These are phyloP conservation scores for Butorides virescens DNA, from an alignment of 2,113 vertebrate genomes.

Conservation along the genomic window DNA sequence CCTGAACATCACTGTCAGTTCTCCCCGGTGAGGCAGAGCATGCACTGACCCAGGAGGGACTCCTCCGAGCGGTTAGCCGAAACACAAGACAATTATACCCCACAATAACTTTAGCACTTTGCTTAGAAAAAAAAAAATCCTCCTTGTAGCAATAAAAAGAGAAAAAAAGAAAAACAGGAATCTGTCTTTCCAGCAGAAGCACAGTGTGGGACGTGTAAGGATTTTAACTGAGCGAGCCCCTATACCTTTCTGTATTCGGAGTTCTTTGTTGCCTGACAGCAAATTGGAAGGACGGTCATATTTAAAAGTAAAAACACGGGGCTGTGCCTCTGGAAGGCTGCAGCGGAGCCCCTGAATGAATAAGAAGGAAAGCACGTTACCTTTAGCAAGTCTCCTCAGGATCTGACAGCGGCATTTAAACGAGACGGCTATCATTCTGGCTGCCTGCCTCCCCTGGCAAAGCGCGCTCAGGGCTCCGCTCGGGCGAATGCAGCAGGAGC, in stretches of 20 bases:
- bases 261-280: slow-evolving; percentile 75
- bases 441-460: slow-evolving; percentile 71
- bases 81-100: slow-evolving; percentile 41
- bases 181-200: not conserved
- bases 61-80: slow-evolving; percentile 10
- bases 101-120: slow-evolving; percentile 64
- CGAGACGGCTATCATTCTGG: slow-evolving; percentile 98
- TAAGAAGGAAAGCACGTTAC: slow-evolving; percentile 79
- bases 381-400: slow-evolving; percentile 95
- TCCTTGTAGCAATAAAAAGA: not conserved
- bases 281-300: slow-evolving; percentile 47
- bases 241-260: slow-evolving; percentile 33
- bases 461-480: slow-evolving; percentile 74
- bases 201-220: not conserved
- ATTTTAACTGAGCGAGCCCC: not conserved
- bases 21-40: not conserved
- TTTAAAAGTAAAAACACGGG: slow-evolving; percentile 62
- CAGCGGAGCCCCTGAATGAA: slow-evolving; percentile 1
- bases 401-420: slow-evolving; percentile 99
- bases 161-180: not conserved
- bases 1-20: not conserved
- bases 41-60: slow-evolving; percentile 5
- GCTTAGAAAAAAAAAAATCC: not conserved
- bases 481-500: slow-evolving; percentile 74
- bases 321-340: slow-evolving; percentile 39